Percentiles rank a stretch among this genome's conserved stretches.
These are phyloP conservation scores for Calliphora vicina DNA, from an alignment of 1,140 invertebrate genomes.

Conservation along the genomic window DNA sequence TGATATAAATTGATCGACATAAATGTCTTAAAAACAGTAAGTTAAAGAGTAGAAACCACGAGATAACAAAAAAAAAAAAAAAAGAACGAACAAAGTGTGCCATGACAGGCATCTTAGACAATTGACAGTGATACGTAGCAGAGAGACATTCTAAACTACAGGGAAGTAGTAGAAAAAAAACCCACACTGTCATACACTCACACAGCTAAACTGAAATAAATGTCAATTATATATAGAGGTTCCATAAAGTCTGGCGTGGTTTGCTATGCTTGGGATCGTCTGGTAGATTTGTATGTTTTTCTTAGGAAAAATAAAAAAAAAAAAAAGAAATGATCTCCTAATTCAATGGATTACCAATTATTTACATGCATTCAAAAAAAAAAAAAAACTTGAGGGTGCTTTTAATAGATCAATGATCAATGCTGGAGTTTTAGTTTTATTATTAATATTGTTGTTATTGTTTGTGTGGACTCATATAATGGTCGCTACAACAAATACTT, in stretches of 20 bases:
- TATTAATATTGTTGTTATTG: neutral
- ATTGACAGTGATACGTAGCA: neutral
- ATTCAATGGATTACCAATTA: neutral
- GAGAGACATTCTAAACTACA: too few relatives aligned
- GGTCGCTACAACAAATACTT: neutral
- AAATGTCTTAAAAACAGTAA: neutral
- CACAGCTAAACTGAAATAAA: neutral
- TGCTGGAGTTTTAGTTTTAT: neutral
- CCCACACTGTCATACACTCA: neutral
- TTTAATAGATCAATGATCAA: neutral
- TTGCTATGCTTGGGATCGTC: too few relatives aligned
- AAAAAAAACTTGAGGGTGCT: neutral
- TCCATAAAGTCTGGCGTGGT: neutral
- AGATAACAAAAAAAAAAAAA: neutral
- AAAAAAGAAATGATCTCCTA: neutral
- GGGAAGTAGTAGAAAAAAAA: too few relatives aligned
- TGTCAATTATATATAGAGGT: neutral
- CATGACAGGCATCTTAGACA: neutral
- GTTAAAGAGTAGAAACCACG: neutral
- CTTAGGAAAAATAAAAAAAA: neutral
- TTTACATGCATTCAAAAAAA: neutral
- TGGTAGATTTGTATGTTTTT: neutral
- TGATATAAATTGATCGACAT: neutral
- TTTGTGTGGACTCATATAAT: too few relatives aligned
- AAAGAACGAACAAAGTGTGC: neutral